phyloP scores from a whole-genome alignment of 2,113 vertebrate species.

The Leucosticte australis region DNA sequence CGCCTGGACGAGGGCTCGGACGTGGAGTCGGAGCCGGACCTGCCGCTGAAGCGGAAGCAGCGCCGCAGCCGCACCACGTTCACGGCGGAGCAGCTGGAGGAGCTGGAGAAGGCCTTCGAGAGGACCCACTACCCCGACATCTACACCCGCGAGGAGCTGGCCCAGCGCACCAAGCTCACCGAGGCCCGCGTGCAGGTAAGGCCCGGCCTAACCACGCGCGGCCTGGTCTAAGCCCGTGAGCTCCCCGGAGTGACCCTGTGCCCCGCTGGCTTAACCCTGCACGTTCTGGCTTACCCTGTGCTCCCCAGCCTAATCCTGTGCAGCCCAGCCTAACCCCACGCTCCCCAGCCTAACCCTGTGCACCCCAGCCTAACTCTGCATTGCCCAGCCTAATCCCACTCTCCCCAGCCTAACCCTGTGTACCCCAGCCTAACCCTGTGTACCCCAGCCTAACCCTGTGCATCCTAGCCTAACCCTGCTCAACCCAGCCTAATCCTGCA shows the following conservation, averaged over 20 bases:
- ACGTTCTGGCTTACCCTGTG: fast-evolving
- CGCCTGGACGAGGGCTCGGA: slow-evolving; percentile 94
- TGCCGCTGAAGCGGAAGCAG: slow-evolving; percentile 96
- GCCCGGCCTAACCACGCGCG: background rate
- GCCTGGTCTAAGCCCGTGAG: fast-evolving
- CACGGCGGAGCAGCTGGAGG: slow-evolving; percentile 97
- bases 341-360: fast-evolving
- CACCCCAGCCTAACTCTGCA: fast-evolving
- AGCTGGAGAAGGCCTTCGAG: slow-evolving; percentile 98
- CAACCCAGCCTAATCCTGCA: fast-evolving
- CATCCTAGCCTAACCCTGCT: fast-evolving
- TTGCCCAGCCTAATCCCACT: fast-evolving
- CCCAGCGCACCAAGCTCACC: slow-evolving; percentile 96
- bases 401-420: fast-evolving
- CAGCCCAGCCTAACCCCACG: fast-evolving
- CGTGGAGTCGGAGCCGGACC: slow-evolving; percentile 93
- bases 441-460: background rate
- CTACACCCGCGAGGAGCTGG: slow-evolving; percentile 96
- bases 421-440: fast-evolving
- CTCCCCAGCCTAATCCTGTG: fast-evolving
- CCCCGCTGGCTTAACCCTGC: background rate
- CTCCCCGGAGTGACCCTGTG: fast-evolving
- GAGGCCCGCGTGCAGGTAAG: slow-evolving; percentile 94
- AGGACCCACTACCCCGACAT: slow-evolving; percentile 98
- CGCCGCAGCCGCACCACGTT: slow-evolving; percentile 96